Percentiles rank a stretch among this genome's conserved stretches.
phyloP scores from a whole-genome alignment of 2,888 invertebrate species.

The Lysandra bellargus region DNA sequence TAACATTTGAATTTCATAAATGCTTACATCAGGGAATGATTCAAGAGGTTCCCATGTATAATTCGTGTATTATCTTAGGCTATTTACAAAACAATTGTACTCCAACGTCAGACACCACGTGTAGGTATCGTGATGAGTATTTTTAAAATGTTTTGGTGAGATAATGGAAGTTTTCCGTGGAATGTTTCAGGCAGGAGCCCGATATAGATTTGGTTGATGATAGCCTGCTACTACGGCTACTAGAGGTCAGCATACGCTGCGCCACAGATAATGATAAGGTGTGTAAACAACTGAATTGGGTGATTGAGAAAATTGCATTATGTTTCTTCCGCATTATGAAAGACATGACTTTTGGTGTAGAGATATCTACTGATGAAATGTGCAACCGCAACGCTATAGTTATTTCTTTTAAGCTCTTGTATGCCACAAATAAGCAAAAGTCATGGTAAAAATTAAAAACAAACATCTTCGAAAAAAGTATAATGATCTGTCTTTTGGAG shows the following conservation, averaged over 20 bases:
- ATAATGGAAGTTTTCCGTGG: conserved; percentile 25
- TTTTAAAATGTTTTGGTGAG: not conserved
- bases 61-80: not conserved
- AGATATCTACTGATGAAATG: too few species aligned
- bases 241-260: conserved; percentile 83
- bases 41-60: not conserved
- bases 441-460: too few species aligned
- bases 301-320: not conserved
- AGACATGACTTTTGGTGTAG: not conserved
- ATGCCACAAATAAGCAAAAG: too few species aligned
- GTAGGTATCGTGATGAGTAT: not conserved
- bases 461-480: too few species aligned
- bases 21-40: not conserved
- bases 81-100: not conserved
- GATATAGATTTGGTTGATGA: conserved; percentile 85
- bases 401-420: too few species aligned
- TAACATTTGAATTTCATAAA: not conserved
- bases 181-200: conserved; percentile 67
- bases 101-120: not conserved
- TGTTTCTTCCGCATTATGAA: not conserved
- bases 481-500: too few species aligned
- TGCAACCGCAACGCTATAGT: too few species aligned
- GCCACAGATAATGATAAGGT: conserved; percentile 90
- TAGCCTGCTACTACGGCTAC: conserved; percentile 83
- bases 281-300: conserved; percentile 32